A percentile compares a stretch with the other conserved stretches of the same genome.
phyloP scores from a whole-genome alignment of 2,888 invertebrate species.

The Drosophila neutralis region DNA sequence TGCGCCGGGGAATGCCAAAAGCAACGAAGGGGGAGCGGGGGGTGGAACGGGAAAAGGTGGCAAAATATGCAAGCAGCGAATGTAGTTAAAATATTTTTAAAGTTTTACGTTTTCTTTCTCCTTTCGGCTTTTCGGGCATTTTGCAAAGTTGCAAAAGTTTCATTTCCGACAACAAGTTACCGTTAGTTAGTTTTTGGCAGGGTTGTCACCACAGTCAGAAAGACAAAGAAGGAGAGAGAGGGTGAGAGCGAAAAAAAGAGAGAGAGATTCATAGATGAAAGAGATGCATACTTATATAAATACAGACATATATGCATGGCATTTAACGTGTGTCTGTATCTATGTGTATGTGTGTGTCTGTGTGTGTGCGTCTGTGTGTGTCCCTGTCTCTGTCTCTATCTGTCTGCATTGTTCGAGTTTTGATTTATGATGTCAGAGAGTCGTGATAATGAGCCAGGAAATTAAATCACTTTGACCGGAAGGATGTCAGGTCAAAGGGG shows the following conservation, averaged over 20 bases:
- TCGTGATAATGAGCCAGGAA: constrained; percentile 82
- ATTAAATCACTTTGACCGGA: constrained; percentile 83
- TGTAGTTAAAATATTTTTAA: constrained; percentile 73
- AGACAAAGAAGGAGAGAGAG: constrained; percentile 8
- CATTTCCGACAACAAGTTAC: constrained; percentile 82
- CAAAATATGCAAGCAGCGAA: constrained; percentile 55
- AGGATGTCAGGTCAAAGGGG: constrained; percentile 80
- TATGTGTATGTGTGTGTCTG: constrained; percentile 12
- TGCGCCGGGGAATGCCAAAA: constrained; percentile 34
- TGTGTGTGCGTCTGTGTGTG: not conserved
- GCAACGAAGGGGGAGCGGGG: not conserved
- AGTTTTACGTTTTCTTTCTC: constrained; percentile 46
- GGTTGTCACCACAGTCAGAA: constrained; percentile 62
- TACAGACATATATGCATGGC: constrained; percentile 59
- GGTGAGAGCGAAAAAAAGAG: not conserved
- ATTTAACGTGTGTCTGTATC: constrained; percentile 67
- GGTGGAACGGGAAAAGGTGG: constrained; percentile 7
- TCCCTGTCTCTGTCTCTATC: constrained; percentile 28
- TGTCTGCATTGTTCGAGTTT: constrained; percentile 69
- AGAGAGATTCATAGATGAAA: not conserved
- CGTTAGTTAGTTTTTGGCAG: constrained; percentile 77
- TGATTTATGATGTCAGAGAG: constrained; percentile 81
- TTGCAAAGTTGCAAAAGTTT: constrained; percentile 74
- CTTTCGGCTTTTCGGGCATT: constrained; percentile 36
- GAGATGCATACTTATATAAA: constrained; percentile 33